Base-by-base conservation (phyloP, 2,888 invertebrate species). In the Xestoiulus laeticollis region DNA sequence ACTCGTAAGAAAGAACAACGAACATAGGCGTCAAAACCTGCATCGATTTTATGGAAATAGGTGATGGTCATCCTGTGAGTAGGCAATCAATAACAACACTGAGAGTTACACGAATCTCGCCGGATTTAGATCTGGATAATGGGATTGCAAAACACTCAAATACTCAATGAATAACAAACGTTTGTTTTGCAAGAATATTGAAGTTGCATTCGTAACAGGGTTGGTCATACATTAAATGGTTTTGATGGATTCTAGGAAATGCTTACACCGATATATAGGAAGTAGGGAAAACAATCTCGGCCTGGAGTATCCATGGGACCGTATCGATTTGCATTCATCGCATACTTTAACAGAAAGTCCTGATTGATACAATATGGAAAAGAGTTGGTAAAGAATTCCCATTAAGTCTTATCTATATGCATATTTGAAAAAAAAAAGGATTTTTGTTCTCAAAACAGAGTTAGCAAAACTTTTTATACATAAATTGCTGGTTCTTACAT, bases 101-200 rank as follows among this genome's bases (percentile, higher is more conserved):
- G 48, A 14, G 30, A 78, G 12, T 12, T 16, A 78, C 14, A 78
- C 26, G 30, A 78, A 78, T 78, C 78, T 78, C 78, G 30, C 78
- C 12, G 78, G 78, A 78, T 78, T 78, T 78, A 30, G 30, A 78
- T 78, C 30, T 30, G 78, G 78, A 78, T 78, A 78, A 78, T 78
- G 78, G 78, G 78, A 78, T 78, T 78, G 78, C 12, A 78, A 78
- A 78, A 78, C 78, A 78, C 78, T 78, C 78, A 78, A 78, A 78
- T 78, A 78, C 78, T 78, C 78, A 30, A 78, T 78, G 78, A 78
- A 78, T 78, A 78, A 30, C 78, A 78, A 78, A 78, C 78, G 78
- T 78, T 78, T 78, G 78, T 78, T 78, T 78, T 78, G 26, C 78
- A 78, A 78, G 78, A 78, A 78, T 78, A 78, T 78, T 78, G 78